Evolutionary conservation across 2,797 vertebrate genomes (phyloP).

Genomic region (Babyrousa celebensis): DNA sequence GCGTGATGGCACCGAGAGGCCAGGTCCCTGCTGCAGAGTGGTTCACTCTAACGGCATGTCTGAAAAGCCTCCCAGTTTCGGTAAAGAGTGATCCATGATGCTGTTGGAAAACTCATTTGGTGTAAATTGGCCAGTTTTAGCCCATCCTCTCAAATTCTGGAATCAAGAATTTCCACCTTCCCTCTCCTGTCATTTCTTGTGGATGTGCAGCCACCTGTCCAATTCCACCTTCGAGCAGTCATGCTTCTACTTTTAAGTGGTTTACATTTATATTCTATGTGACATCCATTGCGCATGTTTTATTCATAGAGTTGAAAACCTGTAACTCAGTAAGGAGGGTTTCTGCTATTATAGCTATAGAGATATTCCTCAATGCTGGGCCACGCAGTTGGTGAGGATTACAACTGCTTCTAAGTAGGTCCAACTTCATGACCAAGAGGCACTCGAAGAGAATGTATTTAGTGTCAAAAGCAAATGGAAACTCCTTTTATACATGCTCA

Average conservation of each 20-base stretch:
- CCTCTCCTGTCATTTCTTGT: background rate
- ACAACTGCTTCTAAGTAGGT: background rate
- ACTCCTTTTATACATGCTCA: background rate
- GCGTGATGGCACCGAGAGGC: fast-evolving
- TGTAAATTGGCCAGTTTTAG: background rate
- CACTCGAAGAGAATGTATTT: background rate
- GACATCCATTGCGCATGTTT: background rate
- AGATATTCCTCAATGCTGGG: background rate
- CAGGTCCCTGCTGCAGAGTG: background rate
- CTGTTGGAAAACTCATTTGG: background rate
- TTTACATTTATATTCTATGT: background rate
- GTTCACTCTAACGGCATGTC: background rate
- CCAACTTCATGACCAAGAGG: background rate
- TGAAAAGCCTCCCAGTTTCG: background rate
- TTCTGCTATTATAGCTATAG: background rate
- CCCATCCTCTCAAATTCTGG: background rate
- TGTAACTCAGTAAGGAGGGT: background rate
- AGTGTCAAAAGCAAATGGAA: background rate
- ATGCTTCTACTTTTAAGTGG: background rate
- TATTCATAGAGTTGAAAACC: background rate
- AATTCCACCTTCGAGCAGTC: background rate
- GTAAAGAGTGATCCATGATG: background rate
- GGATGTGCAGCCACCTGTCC: background rate
- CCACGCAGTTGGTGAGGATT: background rate
- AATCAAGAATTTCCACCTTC: background rate